phyloP scores from a whole-genome alignment of 1,140 invertebrate genomes.

The Achatina immaculata region DNA sequence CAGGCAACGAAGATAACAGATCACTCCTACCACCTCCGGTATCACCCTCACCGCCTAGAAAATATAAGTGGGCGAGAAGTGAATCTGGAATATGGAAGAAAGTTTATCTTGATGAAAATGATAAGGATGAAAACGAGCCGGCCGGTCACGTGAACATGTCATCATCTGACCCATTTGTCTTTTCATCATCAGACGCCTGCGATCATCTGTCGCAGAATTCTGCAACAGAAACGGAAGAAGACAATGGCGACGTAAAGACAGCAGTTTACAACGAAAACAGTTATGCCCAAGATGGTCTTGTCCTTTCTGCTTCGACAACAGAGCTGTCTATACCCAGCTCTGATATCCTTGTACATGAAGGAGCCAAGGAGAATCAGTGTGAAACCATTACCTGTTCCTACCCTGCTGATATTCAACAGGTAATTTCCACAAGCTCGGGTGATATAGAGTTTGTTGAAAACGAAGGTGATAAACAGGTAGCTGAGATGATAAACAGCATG shows the following conservation, averaged over 20 bases:
- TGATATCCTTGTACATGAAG: too few relatives aligned
- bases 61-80: conserved; percentile 41
- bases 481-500: not conserved
- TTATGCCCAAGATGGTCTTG: too few relatives aligned
- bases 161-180: too few relatives aligned
- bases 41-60: conserved; percentile 38
- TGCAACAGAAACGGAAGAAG: too few relatives aligned
- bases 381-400: not conserved
- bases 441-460: conserved; percentile 14
- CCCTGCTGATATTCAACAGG: conserved; percentile 2
- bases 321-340: too few relatives aligned
- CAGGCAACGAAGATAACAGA: not conserved
- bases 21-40: conserved; percentile 29
- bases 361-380: not conserved
- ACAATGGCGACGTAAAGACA: too few relatives aligned
- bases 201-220: too few relatives aligned
- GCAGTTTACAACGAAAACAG: too few relatives aligned
- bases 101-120: conserved; percentile 32
- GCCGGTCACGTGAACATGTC: too few relatives aligned
- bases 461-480: not conserved
- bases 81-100: conserved; percentile 43
- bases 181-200: too few relatives aligned
- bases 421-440: conserved; percentile 6
- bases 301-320: too few relatives aligned
- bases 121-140: not conserved